Conservation (phyloP, 1,140 invertebrate genomes). For the Stenopsyche tienmushanensis region DNA sequence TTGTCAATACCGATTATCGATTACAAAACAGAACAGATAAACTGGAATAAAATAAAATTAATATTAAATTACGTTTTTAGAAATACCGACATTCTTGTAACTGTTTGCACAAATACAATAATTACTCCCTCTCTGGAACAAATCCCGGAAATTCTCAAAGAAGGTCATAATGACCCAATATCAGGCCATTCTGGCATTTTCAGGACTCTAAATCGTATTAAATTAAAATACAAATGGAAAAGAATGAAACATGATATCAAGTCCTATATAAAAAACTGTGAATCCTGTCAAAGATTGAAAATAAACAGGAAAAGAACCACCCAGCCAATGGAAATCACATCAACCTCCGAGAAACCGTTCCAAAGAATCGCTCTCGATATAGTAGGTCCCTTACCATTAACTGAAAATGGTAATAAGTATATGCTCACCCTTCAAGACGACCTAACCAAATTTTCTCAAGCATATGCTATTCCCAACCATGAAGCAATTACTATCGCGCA, state of each 20-base stretch:
- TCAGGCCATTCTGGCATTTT: slow-evolving; percentile 44
- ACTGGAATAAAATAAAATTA: slow-evolving; percentile 34
- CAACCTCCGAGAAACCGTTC: slow-evolving; percentile 39
- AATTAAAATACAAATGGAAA: background rate
- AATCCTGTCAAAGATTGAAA: background rate
- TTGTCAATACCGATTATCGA: slow-evolving; percentile 22
- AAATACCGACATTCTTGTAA: slow-evolving; percentile 26
- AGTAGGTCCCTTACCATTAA: slow-evolving; percentile 43
- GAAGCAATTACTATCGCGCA: slow-evolving; percentile 40
- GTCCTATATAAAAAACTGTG: background rate
- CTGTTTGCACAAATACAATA: slow-evolving; percentile 26
- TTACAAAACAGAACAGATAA: slow-evolving; percentile 28
- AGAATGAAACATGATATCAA: background rate
- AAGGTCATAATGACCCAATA: slow-evolving; percentile 39
- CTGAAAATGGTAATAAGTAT: slow-evolving; percentile 42
- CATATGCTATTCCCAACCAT: slow-evolving; percentile 45
- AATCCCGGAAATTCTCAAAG: background rate
- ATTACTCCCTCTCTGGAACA: slow-evolving; percentile 7
- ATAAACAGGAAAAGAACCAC: background rate
- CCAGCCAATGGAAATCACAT: background rate
- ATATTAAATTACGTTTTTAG: slow-evolving; percentile 36
- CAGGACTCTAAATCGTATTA: slow-evolving; percentile 11
- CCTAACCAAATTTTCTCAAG: slow-evolving; percentile 46
- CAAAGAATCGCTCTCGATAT: slow-evolving; percentile 43
- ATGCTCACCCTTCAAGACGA: slow-evolving; percentile 47